phyloP scores from a whole-genome alignment of 2,888 invertebrate species.

The Neria commutata region DNA sequence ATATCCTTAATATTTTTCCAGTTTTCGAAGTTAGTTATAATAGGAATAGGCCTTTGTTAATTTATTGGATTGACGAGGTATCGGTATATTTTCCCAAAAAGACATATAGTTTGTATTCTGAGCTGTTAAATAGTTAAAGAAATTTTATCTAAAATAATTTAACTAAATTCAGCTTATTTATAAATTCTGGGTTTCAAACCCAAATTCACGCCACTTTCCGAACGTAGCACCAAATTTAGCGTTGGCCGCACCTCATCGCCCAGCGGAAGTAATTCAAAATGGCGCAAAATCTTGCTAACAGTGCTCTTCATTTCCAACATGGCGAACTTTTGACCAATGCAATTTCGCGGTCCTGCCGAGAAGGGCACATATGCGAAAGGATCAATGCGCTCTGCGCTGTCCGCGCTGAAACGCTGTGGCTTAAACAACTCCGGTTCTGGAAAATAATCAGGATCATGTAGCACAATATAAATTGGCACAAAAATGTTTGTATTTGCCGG shows the following conservation, averaged over 20 bases:
- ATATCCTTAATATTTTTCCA: too few relatives aligned
- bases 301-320: slow-evolving; percentile 56
- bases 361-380: slow-evolving; percentile 55
- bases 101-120: too few relatives aligned
- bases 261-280: slow-evolving; percentile 49
- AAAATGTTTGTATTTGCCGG: slow-evolving; percentile 46
- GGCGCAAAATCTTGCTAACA: slow-evolving; percentile 47
- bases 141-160: too few relatives aligned
- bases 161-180: too few relatives aligned
- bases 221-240: slow-evolving; percentile 45
- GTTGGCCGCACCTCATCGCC: slow-evolving; percentile 45
- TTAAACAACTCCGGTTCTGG: slow-evolving; percentile 50
- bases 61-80: too few relatives aligned
- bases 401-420: slow-evolving; percentile 49
- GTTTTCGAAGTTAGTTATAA: too few relatives aligned
- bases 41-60: too few relatives aligned
- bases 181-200: slow-evolving; percentile 39
- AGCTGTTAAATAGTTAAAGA: too few relatives aligned
- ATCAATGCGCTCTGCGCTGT: slow-evolving; percentile 53
- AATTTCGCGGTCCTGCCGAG: slow-evolving; percentile 57
- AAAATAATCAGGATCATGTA: slow-evolving; percentile 50
- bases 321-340: slow-evolving; percentile 59
- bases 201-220: slow-evolving; percentile 45
- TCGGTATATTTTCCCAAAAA: too few relatives aligned
- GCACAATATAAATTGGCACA: slow-evolving; percentile 45